Evolutionary conservation across 2,888 invertebrate species (phyloP).

Genomic region (Ypsolopha sequella): DNA sequence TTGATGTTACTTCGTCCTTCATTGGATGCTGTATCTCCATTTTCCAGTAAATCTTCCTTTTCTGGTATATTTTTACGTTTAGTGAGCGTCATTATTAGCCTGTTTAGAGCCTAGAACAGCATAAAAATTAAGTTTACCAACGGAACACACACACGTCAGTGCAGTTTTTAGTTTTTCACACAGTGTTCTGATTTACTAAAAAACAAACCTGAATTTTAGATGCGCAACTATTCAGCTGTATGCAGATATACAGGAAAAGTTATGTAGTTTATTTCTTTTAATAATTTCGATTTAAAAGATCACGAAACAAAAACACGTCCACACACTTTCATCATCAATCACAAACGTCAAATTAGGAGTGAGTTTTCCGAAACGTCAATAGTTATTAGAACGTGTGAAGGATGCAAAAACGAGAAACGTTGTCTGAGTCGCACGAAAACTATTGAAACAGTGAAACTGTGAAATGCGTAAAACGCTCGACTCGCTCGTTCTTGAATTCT

Average conservation of each 20-base stretch:
- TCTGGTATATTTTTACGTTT: constrained; percentile 51
- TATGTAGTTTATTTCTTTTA: too few species aligned
- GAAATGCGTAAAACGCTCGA: too few species aligned
- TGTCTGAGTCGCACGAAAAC: too few species aligned
- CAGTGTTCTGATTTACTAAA: constrained; percentile 13
- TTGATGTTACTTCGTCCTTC: constrained; percentile 63
- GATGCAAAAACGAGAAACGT: too few species aligned
- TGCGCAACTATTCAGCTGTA: too few species aligned
- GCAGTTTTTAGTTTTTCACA: constrained; percentile 10
- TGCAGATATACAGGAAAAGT: too few species aligned
- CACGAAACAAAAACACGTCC: too few species aligned
- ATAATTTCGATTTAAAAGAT: too few species aligned
- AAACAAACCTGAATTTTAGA: constrained; percentile 47
- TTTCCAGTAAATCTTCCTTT: constrained; percentile 53
- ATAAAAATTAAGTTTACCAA: constrained; percentile 19
- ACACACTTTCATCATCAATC: background rate
- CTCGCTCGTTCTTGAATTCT: too few species aligned
- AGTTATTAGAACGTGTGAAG: too few species aligned
- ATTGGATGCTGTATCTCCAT: constrained; percentile 34
- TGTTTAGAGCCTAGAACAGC: constrained; percentile 37
- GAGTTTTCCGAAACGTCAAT: too few species aligned
- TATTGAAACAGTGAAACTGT: too few species aligned
- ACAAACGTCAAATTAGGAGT: background rate
- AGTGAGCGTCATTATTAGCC: constrained; percentile 49
- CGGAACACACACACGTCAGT: constrained; percentile 45